Evolutionary conservation across 2,888 invertebrate genomes (phyloP).

Genomic region (Poecilobothrus nobilitatus): DNA sequence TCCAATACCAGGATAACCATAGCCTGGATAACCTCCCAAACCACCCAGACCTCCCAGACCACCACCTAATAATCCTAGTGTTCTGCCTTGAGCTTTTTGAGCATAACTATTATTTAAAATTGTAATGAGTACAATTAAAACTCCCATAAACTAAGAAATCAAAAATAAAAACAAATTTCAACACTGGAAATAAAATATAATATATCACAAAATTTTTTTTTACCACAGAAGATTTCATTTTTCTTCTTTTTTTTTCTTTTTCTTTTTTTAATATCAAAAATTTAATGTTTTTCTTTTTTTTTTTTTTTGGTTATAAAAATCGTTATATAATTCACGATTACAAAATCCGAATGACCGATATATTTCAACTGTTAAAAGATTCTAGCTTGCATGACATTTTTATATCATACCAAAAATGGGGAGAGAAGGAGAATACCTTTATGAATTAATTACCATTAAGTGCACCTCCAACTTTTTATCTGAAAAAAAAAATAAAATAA

Average conservation of each 20-base stretch:
- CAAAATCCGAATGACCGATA: slow-evolving; percentile 1
- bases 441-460: neutral
- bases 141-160: neutral
- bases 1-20: neutral
- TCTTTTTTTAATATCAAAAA: neutral
- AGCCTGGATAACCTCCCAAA: neutral
- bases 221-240: neutral
- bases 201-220: neutral
- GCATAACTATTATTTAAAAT: neutral
- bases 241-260: neutral
- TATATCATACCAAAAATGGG: slow-evolving; percentile 3
- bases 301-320: neutral
- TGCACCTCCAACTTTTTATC: neutral
- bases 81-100: neutral
- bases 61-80: neutral
- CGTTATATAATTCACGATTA: neutral
- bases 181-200: neutral
- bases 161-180: neutral
- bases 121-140: neutral
- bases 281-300: neutral
- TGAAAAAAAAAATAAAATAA: neutral
- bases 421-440: neutral
- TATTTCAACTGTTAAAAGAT: slow-evolving; percentile 1
- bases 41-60: slow-evolving; percentile 1
- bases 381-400: neutral